Conservation (phyloP, 2,797 vertebrate species). For the Eospalax fontanierii region DNA sequence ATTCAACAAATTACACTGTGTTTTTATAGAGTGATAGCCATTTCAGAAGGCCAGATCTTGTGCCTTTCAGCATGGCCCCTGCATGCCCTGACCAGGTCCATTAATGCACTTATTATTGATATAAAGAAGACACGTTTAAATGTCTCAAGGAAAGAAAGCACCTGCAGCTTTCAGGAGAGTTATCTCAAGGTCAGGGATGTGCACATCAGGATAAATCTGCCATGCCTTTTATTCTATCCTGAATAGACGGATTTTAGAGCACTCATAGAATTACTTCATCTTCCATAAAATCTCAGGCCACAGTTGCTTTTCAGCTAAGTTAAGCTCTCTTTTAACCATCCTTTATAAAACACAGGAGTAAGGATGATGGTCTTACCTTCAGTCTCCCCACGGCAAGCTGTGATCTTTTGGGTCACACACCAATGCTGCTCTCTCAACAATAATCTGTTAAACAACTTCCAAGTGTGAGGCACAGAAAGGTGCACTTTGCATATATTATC, state of each 20-base stretch:
- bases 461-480: neutral
- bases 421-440: neutral
- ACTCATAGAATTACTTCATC: neutral
- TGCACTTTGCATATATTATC: neutral
- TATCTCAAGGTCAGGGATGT: neutral
- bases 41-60: constrained; percentile 37
- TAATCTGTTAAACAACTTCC: neutral
- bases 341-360: neutral
- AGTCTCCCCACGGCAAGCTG: neutral
- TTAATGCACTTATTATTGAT: neutral
- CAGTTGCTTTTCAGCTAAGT: neutral
- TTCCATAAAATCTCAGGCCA: neutral
- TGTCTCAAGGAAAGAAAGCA: neutral
- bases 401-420: neutral
- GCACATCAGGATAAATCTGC: neutral
- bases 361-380: fast-evolving
- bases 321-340: neutral
- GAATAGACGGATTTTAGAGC: neutral
- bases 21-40: constrained; percentile 63
- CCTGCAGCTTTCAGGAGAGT: neutral
- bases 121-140: neutral
- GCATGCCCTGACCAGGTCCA: neutral
- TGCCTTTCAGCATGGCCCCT: neutral
- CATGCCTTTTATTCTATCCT: neutral
- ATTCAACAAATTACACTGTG: constrained; percentile 58